Evolutionary conservation across 1,140 invertebrate species (phyloP).

Genomic region (Acromyrmex charruanus): DNA sequence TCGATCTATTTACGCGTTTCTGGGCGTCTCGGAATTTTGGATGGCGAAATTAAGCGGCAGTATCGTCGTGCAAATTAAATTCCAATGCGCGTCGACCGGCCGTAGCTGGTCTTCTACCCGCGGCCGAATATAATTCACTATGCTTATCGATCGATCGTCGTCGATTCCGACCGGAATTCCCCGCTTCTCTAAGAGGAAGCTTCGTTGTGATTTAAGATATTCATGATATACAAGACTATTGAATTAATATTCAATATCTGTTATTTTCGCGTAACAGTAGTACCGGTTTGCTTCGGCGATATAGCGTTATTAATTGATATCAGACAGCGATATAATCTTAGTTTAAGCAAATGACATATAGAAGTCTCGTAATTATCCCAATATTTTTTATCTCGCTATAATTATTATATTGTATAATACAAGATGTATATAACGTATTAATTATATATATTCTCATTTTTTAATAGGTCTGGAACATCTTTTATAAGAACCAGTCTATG

Average conservation of each 20-base stretch:
- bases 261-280: neutral
- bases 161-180: constrained; percentile 34
- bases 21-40: constrained; percentile 52
- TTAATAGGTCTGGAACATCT: neutral
- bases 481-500: neutral
- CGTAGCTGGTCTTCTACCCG: constrained; percentile 16
- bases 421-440: neutral
- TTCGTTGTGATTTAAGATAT: constrained; percentile 1
- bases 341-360: neutral
- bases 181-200: constrained; percentile 5
- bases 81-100: constrained; percentile 13
- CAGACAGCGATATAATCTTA: neutral
- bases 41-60: constrained; percentile 41
- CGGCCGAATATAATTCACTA: constrained; percentile 49
- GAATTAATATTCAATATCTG: constrained; percentile 38
- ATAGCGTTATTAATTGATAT: neutral
- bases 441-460: neutral
- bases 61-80: constrained; percentile 55
- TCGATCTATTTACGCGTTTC: constrained; percentile 52
- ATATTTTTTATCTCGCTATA: neutral
- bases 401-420: neutral
- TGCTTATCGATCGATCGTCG: constrained; percentile 41
- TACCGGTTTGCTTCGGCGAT: neutral
- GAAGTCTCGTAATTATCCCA: neutral
- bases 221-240: neutral